A percentile compares a stretch with the other conserved stretches of the same genome.
phyloP scores from a whole-genome alignment of 2,888 invertebrate species.

The Parascotia fuliginaria region DNA sequence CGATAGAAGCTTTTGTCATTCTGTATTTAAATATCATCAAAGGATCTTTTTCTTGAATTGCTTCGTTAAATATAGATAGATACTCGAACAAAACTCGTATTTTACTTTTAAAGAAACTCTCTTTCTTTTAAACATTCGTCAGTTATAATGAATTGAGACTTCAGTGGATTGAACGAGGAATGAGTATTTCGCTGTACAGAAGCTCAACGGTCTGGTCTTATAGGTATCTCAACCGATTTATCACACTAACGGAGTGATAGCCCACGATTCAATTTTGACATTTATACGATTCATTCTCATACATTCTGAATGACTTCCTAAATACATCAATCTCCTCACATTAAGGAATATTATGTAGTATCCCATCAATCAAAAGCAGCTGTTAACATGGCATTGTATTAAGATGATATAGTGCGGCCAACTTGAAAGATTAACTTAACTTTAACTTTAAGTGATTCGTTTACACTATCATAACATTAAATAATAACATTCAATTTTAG shows the following conservation, averaged over 20 bases:
- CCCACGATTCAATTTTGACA: constrained; percentile 10
- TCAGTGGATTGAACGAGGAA: no score
- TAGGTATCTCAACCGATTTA: not conserved
- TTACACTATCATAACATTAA: not conserved
- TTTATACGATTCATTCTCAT: constrained; percentile 40
- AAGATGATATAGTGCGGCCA: constrained; percentile 23
- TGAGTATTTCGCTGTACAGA: no score
- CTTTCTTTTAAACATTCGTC: not conserved
- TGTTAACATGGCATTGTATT: constrained; percentile 48
- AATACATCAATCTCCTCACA: constrained; percentile 58
- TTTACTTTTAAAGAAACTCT: not conserved
- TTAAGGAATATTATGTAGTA: constrained; percentile 57
- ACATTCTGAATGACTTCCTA: constrained; percentile 43
- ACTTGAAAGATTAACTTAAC: constrained; percentile 10
- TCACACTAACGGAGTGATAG: no score
- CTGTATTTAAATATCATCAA: constrained; percentile 17
- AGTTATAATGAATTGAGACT: not conserved
- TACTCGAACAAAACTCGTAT: not conserved
- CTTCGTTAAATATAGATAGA: constrained; percentile 13
- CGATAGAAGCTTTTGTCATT: constrained; percentile 24
- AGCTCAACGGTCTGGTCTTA: not conserved
- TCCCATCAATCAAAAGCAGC: constrained; percentile 72
- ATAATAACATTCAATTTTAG: no score
- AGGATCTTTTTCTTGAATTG: constrained; percentile 15
- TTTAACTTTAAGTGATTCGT: constrained; percentile 1